A percentile compares a stretch with the other conserved stretches of the same genome.
Conservation (phyloP, 2,797 vertebrate species). For the Diplodus sargus region DNA sequence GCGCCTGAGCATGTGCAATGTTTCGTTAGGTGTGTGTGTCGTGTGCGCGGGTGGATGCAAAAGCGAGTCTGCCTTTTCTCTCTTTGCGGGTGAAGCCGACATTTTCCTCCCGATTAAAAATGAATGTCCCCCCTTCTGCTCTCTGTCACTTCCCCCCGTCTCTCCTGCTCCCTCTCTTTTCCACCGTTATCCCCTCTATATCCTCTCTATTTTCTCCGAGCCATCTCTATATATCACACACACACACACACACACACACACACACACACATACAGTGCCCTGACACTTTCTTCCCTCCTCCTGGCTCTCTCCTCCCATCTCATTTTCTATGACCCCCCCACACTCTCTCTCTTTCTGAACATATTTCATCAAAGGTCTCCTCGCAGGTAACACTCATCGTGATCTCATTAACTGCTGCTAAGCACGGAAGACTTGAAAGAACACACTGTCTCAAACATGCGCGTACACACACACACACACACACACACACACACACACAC, state of each 20-base stretch:
- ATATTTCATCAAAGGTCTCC: slow-evolving; percentile 80
- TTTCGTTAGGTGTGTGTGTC: slow-evolving; percentile 13
- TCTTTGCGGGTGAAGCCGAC: slow-evolving; percentile 41
- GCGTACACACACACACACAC: slow-evolving; percentile 15
- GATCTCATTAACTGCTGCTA: slow-evolving; percentile 82
- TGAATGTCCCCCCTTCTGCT: slow-evolving; percentile 69
- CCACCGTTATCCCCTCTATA: slow-evolving; percentile 43
- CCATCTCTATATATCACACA: slow-evolving; percentile 63
- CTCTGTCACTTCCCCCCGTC: slow-evolving; percentile 56
- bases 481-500: slow-evolving; percentile 25
- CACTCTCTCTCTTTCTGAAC: slow-evolving; percentile 62
- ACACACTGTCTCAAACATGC: slow-evolving; percentile 42
- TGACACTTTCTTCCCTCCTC: slow-evolving; percentile 28
- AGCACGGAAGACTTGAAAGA: slow-evolving; percentile 69
- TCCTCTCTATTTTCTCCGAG: slow-evolving; percentile 64
- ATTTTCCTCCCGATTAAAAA: slow-evolving; percentile 74
- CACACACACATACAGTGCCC: background rate
- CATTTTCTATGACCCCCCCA: slow-evolving; percentile 46
- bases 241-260: background rate
- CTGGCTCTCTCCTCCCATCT: slow-evolving; percentile 54
- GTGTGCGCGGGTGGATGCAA: slow-evolving; percentile 26
- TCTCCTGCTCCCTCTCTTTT: slow-evolving; percentile 43
- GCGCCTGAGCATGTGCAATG: background rate
- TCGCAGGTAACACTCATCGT: slow-evolving; percentile 77
- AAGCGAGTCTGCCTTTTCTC: slow-evolving; percentile 50